These are phyloP conservation scores for Nothocercus nigrocapillus DNA, from an alignment of 2,113 vertebrate genomes.

Conservation along the genomic window DNA sequence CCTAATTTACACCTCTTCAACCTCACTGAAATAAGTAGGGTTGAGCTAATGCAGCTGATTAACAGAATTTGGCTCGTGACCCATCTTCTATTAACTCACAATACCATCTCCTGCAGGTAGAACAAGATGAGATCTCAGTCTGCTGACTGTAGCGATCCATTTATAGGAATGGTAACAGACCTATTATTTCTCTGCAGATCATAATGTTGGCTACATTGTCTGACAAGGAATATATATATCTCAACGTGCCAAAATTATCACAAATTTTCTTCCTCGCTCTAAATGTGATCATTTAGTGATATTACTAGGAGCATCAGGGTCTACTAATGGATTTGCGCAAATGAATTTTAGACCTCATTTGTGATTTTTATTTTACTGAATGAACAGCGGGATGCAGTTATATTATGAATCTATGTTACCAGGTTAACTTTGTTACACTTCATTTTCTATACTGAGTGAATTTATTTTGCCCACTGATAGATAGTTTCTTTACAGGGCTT, in stretches of 20 bases:
- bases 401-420: background rate
- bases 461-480: background rate
- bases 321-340: slow-evolving; percentile 1
- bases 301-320: background rate
- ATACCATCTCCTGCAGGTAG: background rate
- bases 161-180: background rate
- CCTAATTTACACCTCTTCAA: background rate
- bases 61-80: slow-evolving; percentile 8
- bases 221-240: slow-evolving; percentile 25
- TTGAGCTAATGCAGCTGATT: slow-evolving; percentile 16
- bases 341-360: slow-evolving; percentile 14
- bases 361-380: slow-evolving; percentile 1
- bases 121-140: background rate
- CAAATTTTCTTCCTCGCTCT: slow-evolving; percentile 1
- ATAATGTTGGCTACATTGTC: background rate
- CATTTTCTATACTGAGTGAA: background rate
- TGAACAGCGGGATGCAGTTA: background rate
- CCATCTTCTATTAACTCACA: slow-evolving; percentile 29
- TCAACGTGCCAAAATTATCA: background rate
- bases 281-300: slow-evolving; percentile 52
- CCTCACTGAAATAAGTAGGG: slow-evolving; percentile 5
- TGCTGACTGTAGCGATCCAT: background rate
- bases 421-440: background rate
- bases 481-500: background rate
- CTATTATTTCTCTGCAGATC: background rate